phyloP scores from a whole-genome alignment of 2,797 vertebrate species.

The Phoeniculus purpureus region DNA sequence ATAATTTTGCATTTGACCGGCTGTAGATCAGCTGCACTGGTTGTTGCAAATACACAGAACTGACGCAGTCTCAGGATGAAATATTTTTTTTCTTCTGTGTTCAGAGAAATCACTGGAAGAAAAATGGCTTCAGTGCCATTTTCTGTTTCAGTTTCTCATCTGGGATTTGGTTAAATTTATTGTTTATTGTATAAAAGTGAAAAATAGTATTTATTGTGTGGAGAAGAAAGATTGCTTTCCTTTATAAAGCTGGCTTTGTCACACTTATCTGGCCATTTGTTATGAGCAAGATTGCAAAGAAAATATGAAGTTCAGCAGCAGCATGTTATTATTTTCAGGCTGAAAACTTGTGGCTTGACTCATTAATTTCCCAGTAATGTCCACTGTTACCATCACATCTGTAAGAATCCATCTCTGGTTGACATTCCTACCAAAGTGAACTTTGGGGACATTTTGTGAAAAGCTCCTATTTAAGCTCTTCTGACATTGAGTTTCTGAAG shows the following conservation, averaged over 20 bases:
- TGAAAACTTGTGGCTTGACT: not conserved
- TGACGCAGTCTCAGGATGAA: not conserved
- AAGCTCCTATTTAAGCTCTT: not conserved
- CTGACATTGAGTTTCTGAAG: not conserved
- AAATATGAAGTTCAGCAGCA: not conserved
- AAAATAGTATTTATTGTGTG: conserved; percentile 17
- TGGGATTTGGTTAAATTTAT: conserved; percentile 9
- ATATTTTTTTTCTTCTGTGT: not conserved
- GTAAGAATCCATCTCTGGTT: not conserved
- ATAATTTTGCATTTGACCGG: not conserved
- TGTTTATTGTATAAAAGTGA: not conserved
- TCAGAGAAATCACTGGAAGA: not conserved
- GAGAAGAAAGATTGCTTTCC: not conserved
- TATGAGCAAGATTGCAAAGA: not conserved
- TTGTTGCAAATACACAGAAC: not conserved
- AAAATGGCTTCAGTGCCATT: not conserved
- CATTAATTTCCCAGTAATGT: not conserved
- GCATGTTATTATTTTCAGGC: not conserved
- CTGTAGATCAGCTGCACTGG: not conserved
- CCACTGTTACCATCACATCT: not conserved
- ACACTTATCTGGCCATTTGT: not conserved
- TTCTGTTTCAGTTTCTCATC: not conserved
- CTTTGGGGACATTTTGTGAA: not conserved
- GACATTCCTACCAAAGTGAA: not conserved
- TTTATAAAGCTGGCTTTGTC: not conserved